Conservation (phyloP, 2,888 invertebrate species). For the Plusia festucae region DNA sequence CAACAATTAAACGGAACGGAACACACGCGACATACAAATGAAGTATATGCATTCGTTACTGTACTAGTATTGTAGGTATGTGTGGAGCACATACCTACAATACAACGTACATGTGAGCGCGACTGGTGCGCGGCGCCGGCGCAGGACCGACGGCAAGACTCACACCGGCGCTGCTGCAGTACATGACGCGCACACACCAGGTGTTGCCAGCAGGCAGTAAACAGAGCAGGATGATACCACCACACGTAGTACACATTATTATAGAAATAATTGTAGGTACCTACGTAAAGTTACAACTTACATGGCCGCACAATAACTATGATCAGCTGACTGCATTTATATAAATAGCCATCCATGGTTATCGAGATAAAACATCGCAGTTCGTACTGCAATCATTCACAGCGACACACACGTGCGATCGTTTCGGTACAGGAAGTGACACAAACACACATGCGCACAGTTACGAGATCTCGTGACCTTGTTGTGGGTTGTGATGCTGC, state of each 20-base stretch:
- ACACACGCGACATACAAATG: slow-evolving; percentile 9
- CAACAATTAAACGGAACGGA: slow-evolving; percentile 12
- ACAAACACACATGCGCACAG: slow-evolving; percentile 2
- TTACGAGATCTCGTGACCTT: slow-evolving; percentile 21
- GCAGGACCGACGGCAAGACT: too few relatives aligned
- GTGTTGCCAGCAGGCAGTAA: too few relatives aligned
- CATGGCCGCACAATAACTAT: background rate
- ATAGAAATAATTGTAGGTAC: background rate
- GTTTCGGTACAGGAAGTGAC: background rate
- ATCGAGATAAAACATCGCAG: background rate
- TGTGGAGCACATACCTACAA: too few relatives aligned
- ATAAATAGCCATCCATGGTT: background rate
- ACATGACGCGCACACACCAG: too few relatives aligned
- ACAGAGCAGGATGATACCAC: too few relatives aligned
- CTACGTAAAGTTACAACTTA: background rate
- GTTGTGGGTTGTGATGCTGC: slow-evolving; percentile 11
- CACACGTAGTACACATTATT: too few relatives aligned
- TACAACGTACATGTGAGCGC: too few relatives aligned
- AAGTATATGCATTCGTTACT: background rate
- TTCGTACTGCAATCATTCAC: slow-evolving; percentile 2
- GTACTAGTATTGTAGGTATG: too few relatives aligned
- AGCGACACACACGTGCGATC: background rate
- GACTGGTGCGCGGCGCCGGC: too few relatives aligned
- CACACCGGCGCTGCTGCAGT: too few relatives aligned
- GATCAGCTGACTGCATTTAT: background rate